These are phyloP conservation scores for Hippocampus mohnikei DNA, from an alignment of 2,113 vertebrate genomes.

Conservation along the genomic window DNA sequence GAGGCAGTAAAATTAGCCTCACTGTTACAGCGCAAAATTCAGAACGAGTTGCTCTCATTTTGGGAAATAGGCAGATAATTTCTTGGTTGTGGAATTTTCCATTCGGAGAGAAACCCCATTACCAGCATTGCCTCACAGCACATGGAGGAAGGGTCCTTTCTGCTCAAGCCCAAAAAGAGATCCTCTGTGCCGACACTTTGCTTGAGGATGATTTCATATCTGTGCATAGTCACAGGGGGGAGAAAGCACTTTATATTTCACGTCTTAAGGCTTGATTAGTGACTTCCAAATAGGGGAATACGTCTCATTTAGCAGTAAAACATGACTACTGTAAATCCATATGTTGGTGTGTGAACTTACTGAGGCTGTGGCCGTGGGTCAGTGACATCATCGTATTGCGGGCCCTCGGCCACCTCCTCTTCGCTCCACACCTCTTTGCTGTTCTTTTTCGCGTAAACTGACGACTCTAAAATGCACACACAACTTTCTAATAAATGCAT, in stretches of 20 bases:
- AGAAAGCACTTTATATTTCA: neutral
- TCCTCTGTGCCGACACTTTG: constrained; percentile 88
- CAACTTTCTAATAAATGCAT: neutral
- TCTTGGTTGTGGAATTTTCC: neutral
- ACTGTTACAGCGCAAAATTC: neutral
- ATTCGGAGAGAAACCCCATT: constrained; percentile 16
- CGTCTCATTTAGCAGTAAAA: neutral
- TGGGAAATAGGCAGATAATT: neutral
- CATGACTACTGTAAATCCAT: neutral
- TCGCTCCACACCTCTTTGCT: constrained; percentile 82
- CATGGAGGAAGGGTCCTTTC: constrained; percentile 87
- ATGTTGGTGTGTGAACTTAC: constrained; percentile 67
- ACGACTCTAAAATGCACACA: constrained; percentile 27
- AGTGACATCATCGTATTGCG: constrained; percentile 78
- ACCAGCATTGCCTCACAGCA: constrained; percentile 92
- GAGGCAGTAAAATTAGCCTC: neutral
- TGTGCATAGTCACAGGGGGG: constrained; percentile 47
- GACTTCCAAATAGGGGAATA: neutral
- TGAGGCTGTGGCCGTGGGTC: constrained; percentile 85
- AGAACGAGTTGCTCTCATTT: neutral
- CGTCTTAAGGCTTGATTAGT: neutral
- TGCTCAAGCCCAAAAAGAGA: constrained; percentile 83
- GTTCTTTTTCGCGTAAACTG: constrained; percentile 50
- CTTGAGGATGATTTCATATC: constrained; percentile 85
- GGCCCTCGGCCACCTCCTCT: constrained; percentile 81